Conservation (phyloP, 2,113 vertebrate species). For the Nannobrachium achirus region DNA sequence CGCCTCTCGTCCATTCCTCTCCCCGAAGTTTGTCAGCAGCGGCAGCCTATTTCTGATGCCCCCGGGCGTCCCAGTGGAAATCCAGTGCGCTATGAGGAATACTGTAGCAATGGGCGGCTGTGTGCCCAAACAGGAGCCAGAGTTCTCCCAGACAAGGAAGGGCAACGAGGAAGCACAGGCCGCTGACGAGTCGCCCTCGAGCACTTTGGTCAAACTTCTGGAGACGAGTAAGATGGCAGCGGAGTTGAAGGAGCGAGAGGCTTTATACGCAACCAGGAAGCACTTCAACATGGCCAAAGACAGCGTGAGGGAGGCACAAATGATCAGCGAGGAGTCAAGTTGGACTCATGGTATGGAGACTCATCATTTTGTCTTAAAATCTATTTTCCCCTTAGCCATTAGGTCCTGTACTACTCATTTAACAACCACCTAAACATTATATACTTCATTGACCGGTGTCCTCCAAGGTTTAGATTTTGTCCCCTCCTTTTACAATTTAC, state of each 20-base stretch:
- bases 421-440: no score
- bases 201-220: slow-evolving; percentile 90
- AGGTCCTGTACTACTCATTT: no score
- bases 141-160: slow-evolving; percentile 66
- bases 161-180: slow-evolving; percentile 75
- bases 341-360: slow-evolving; percentile 85
- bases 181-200: slow-evolving; percentile 77
- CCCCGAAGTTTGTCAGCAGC: slow-evolving; percentile 84
- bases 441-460: no score
- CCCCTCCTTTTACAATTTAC: no score
- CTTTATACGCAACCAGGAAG: slow-evolving; percentile 84
- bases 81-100: slow-evolving; percentile 80
- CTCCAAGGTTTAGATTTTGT: no score
- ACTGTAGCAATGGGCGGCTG: slow-evolving; percentile 73
- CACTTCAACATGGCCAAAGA: slow-evolving; percentile 85
- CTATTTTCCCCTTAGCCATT: neutral
- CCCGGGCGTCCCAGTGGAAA: slow-evolving; percentile 85
- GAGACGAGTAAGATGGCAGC: slow-evolving; percentile 85
- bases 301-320: slow-evolving; percentile 78
- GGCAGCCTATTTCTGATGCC: slow-evolving; percentile 83
- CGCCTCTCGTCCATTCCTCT: slow-evolving; percentile 83
- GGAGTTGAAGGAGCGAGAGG: slow-evolving; percentile 79
- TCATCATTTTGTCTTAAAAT: neutral
- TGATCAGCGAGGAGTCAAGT: slow-evolving; percentile 81
- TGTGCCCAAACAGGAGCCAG: slow-evolving; percentile 73